Conservation (phyloP, 2,113 vertebrate genomes). For the Forbesichthys agassizii region DNA sequence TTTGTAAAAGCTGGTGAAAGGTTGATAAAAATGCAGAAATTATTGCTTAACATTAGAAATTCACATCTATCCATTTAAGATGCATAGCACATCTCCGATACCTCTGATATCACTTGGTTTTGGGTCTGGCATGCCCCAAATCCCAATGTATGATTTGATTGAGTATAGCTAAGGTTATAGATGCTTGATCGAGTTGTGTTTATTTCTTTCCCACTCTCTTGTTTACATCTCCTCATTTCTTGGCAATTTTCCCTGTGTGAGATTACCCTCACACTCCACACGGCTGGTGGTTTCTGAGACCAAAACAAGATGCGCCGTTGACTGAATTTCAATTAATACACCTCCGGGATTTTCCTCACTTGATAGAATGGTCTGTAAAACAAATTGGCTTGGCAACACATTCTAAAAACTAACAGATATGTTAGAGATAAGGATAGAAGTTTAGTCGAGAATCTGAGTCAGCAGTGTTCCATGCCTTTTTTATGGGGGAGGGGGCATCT, state of each 20-base stretch:
- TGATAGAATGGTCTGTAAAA: constrained; percentile 70
- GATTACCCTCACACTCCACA: constrained; percentile 67
- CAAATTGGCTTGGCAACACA: constrained; percentile 67
- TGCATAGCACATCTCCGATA: no score
- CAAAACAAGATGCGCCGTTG: constrained; percentile 67
- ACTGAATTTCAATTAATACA: constrained; percentile 74
- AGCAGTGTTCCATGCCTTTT: no score
- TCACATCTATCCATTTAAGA: no score
- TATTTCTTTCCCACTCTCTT: constrained; percentile 67
- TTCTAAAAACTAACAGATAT: constrained; percentile 51
- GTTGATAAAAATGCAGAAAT: no score
- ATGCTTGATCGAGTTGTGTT: constrained; percentile 69
- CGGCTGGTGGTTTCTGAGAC: constrained; percentile 63
- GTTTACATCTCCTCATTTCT: constrained; percentile 72
- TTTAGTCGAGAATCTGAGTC: no score
- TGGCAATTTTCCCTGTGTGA: constrained; percentile 70
- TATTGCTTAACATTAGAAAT: no score
- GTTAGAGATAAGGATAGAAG: no score
- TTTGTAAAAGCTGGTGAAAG: background rate
- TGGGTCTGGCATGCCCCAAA: no score
- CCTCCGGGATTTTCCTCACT: constrained; percentile 70
- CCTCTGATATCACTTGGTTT: no score
- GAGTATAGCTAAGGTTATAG: constrained; percentile 49
- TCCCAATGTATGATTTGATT: constrained; percentile 46
- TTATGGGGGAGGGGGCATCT: no score